Evolutionary conservation across 2,113 vertebrate genomes (phyloP).

Genomic region (rabbit (Oryctolagus cuniculus)): DNA sequence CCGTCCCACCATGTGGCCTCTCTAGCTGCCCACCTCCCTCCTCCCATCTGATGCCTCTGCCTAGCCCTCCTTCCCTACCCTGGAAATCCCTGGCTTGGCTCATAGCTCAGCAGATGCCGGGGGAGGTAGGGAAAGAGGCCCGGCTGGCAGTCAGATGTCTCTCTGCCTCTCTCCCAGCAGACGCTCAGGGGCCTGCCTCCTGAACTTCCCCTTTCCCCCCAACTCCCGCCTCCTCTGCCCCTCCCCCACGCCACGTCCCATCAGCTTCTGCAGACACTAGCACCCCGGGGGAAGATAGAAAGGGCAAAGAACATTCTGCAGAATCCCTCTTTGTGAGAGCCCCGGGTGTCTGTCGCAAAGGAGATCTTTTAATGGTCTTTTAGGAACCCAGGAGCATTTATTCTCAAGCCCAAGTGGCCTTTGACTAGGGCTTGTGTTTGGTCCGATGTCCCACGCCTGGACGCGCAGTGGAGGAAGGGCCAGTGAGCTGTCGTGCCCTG

Average conservation of each 20-base stretch:
- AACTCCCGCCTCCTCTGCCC: background rate
- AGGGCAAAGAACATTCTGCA: background rate
- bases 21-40: background rate
- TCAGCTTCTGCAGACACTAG: slow-evolving; percentile 72
- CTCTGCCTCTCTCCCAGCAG: background rate
- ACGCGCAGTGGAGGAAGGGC: background rate
- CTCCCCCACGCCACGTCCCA: slow-evolving; percentile 62
- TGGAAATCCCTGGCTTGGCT: slow-evolving; percentile 74
- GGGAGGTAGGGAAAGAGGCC: background rate
- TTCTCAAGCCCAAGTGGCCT: background rate
- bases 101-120: slow-evolving; percentile 59
- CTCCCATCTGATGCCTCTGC: background rate
- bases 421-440: background rate
- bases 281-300: background rate
- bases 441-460: background rate
- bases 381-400: background rate
- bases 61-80: slow-evolving; percentile 65
- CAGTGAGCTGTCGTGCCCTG: background rate
- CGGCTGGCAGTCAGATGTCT: background rate
- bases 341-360: background rate
- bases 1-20: background rate
- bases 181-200: background rate
- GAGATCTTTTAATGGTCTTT: background rate
- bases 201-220: slow-evolving; percentile 76
- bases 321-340: slow-evolving; percentile 15